These are phyloP conservation scores for Parascotia fuliginaria DNA, from an alignment of 2,888 invertebrate species.

Conservation along the genomic window DNA sequence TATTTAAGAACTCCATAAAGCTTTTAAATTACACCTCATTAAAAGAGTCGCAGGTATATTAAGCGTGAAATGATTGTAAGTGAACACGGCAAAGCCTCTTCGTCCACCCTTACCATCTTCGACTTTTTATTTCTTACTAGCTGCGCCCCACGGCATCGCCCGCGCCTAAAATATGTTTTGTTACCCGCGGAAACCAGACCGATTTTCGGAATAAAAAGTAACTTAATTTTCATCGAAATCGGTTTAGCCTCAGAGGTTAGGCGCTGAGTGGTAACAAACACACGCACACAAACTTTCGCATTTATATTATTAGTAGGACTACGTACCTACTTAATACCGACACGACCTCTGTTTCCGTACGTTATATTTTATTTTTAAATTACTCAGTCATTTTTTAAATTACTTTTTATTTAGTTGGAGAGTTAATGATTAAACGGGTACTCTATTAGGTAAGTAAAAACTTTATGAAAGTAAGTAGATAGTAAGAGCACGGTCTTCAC, in stretches of 20 bases:
- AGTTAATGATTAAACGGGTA: not conserved
- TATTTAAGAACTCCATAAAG: slow-evolving; percentile 19
- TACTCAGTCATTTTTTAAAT: not conserved
- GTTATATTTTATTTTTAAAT: not conserved
- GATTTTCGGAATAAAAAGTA: too few species aligned
- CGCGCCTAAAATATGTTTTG: too few species aligned
- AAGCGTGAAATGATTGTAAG: slow-evolving; percentile 49
- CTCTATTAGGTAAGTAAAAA: too few species aligned
- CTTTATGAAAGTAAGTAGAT: slow-evolving; percentile 36
- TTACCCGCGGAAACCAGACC: too few species aligned
- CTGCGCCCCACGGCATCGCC: too few species aligned
- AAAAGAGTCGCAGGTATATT: slow-evolving; percentile 48
- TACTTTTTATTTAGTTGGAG: not conserved
- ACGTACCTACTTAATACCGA: not conserved
- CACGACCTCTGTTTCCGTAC: not conserved
- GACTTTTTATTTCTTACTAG: slow-evolving; percentile 32
- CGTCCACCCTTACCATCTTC: slow-evolving; percentile 40
- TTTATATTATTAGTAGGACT: too few species aligned
- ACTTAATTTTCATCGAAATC: too few species aligned
- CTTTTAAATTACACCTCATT: slow-evolving; percentile 49
- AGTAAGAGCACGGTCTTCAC: slow-evolving; percentile 37
- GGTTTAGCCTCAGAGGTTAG: too few species aligned
- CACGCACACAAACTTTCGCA: too few species aligned
- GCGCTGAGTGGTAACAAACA: too few species aligned
- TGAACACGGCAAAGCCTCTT: slow-evolving; percentile 34